Evolutionary conservation across 2,797 vertebrate species (phyloP), one percentile per base, ranked within the genome.

Genomic region (Rhynchotus rufescens): DNA sequence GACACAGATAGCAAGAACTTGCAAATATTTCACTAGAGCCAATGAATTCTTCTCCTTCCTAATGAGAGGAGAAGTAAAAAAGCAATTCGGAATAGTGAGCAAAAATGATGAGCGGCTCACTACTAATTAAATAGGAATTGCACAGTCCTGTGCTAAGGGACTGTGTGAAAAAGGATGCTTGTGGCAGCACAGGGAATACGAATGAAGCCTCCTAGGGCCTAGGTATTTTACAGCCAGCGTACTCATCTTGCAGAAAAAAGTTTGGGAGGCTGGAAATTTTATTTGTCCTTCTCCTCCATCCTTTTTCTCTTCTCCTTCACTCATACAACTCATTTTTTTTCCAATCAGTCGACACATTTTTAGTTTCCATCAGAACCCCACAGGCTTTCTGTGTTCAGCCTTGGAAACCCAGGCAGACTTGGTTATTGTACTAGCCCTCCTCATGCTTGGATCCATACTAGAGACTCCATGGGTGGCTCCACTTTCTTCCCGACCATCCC

Each of bases 391-490:
- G 8, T 66, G 64, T 32, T 67, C 65, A 47, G 30, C 44, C 21
- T 25, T 11, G n/a, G 30, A 23, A 67, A 32, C 32, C 14, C 14
- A 25, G 30, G 15, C 44, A 42, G 52, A 34, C 12, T 10, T 6
- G 6, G 32, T 45, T 0, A 0, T 64, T 65, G 54, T 51, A 32
- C 28, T 45, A 22, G 4, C 51, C 54, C 19, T 57, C 60, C 84
- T 57, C 56, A 52, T 0, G 0, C 47, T 7, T 52, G 62, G 20
- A 11, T 62, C 26, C 25, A 12, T 44, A 34, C 60, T 59, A 61
- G 62, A 59, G 13, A 0, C 0, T 44, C 16, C 32, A 36, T 26
- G 30, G 4, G 9, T 80, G 60, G 19, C 68, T 69, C 2, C 4
- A 38, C 49, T 34, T 22, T 67, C 47, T 26, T 62, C 38, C 36